phyloP scores from a whole-genome alignment of 2,888 invertebrate species.

The Lumbricus terrestris region DNA sequence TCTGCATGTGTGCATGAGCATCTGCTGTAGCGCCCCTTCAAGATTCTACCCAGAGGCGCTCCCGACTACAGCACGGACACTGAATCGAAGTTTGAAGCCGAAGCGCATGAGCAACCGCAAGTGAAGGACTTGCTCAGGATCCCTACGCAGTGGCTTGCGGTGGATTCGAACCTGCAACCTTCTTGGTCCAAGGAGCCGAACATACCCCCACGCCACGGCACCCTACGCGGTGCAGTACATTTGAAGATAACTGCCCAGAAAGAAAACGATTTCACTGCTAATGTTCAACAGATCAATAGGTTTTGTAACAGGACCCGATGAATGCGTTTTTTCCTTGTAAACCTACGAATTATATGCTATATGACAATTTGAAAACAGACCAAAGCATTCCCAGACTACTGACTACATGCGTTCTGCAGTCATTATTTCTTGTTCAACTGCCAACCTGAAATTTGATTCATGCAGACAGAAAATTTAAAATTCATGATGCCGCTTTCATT shows the following conservation, averaged over 20 bases:
- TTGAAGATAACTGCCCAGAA: not conserved
- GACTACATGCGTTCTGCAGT: not conserved
- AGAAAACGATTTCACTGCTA: not conserved
- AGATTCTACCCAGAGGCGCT: no score
- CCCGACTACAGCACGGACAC: no score
- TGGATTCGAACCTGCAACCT: no score
- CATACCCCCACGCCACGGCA: no score
- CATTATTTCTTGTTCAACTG: not conserved
- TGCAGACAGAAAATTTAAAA: not conserved
- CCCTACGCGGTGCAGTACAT: no score
- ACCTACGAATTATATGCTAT: not conserved
- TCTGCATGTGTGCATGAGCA: no score
- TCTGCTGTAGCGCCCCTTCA: no score
- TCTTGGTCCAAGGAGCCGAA: no score
- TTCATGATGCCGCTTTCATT: not conserved
- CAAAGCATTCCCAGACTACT: not conserved
- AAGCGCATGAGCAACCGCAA: no score
- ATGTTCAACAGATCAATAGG: not conserved
- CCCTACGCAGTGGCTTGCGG: no score
- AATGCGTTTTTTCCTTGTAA: not conserved
- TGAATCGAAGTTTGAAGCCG: no score
- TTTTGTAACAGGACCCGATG: not conserved
- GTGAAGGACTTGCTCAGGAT: no score
- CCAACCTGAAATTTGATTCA: not conserved
- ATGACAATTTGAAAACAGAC: not conserved